Evolutionary conservation across 2,888 invertebrate species (phyloP).

Genomic region (Scaptomyza tumidula): DNA sequence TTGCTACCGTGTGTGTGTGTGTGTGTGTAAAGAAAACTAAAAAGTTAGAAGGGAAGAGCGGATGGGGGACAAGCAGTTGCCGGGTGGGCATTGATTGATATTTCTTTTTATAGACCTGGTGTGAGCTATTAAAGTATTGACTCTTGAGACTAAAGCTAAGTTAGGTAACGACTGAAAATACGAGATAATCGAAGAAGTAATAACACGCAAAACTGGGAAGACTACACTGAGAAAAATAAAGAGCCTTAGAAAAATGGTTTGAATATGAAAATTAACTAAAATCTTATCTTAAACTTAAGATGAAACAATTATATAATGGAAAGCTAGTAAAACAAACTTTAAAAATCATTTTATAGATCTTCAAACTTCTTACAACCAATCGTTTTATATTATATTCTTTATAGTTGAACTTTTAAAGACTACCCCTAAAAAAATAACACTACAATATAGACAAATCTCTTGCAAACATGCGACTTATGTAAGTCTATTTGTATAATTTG

Average conservation of each 20-base stretch:
- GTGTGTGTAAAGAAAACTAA: neutral
- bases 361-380: neutral
- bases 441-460: neutral
- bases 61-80: constrained; percentile 23
- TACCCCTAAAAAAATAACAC: neutral
- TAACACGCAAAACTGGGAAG: neutral
- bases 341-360: neutral
- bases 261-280: neutral
- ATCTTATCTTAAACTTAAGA: neutral
- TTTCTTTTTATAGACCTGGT: constrained; percentile 30
- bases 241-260: neutral
- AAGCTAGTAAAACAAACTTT: neutral
- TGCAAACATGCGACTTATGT: neutral
- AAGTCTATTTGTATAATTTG: constrained; percentile 19
- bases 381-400: neutral
- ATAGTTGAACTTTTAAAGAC: neutral
- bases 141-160: constrained; percentile 1
- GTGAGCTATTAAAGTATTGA: constrained; percentile 1
- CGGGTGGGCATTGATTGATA: constrained; percentile 64
- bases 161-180: neutral
- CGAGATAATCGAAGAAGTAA: neutral
- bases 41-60: constrained; percentile 2
- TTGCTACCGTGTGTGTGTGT: constrained; percentile 27
- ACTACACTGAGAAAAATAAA: neutral
- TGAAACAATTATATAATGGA: neutral